Evolutionary conservation across 2,888 invertebrate species (phyloP).

Genomic region (Phengaris arion): DNA sequence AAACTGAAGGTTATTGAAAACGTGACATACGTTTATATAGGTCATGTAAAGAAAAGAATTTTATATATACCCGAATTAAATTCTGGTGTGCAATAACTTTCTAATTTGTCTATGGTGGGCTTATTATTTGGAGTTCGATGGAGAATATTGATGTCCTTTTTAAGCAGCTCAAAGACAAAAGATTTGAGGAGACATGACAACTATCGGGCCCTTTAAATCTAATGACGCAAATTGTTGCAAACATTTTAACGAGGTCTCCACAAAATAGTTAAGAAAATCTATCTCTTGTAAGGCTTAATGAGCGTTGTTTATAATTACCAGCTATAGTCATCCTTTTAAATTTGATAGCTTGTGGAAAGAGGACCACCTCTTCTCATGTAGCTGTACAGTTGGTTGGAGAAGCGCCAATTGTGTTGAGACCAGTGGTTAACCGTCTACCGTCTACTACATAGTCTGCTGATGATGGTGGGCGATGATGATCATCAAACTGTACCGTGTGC

Average conservation of each 20-base stretch:
- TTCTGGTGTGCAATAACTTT: conserved; percentile 17
- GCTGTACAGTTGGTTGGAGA: background rate
- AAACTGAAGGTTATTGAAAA: conserved; percentile 79
- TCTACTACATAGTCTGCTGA: too few species aligned
- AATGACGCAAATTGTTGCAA: conserved; percentile 1
- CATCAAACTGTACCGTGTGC: background rate
- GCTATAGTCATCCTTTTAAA: background rate
- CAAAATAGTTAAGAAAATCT: background rate
- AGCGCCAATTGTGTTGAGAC: too few species aligned
- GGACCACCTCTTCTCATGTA: background rate
- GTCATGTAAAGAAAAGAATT: conserved; percentile 63
- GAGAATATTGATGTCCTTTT: conserved; percentile 3
- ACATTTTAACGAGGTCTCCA: conserved; percentile 4
- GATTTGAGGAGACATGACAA: background rate
- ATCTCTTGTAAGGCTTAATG: background rate
- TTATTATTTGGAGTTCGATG: background rate
- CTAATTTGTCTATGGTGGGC: background rate
- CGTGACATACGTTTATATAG: conserved; percentile 79
- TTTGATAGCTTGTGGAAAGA: background rate
- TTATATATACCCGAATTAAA: conserved; percentile 44
- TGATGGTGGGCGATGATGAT: background rate
- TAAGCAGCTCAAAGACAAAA: background rate
- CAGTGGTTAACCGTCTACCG: background rate
- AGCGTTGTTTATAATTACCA: background rate
- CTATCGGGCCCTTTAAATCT: conserved; percentile 2